These are phyloP conservation scores for Coleophora deauratella DNA, from an alignment of 2,888 invertebrate genomes.

Conservation along the genomic window DNA sequence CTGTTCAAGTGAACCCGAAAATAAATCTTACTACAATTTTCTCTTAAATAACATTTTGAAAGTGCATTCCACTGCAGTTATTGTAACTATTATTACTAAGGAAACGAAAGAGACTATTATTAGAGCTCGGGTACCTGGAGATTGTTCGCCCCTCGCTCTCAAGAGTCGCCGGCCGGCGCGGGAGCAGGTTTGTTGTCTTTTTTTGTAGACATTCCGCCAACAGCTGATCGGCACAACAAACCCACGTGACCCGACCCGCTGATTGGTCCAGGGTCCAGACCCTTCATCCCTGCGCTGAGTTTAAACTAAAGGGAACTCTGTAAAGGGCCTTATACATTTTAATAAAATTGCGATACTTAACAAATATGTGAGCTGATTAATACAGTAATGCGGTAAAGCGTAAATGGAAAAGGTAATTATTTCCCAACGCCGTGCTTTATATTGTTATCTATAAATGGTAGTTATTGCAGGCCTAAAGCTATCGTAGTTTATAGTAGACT, in stretches of 20 bases:
- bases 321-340: slow-evolving; percentile 2
- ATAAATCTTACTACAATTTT: no score
- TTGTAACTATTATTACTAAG: slow-evolving; percentile 17
- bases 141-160: slow-evolving; percentile 7
- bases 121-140: slow-evolving; percentile 36
- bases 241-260: slow-evolving; percentile 28
- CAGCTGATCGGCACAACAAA: slow-evolving; percentile 60
- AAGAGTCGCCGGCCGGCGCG: slow-evolving; percentile 10
- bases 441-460: no score
- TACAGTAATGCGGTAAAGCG: no score
- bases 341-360: not conserved
- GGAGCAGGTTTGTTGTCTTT: slow-evolving; percentile 42
- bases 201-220: slow-evolving; percentile 52
- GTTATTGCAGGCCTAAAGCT: no score
- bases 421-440: no score
- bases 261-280: slow-evolving; percentile 30
- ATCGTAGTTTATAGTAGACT: no score
- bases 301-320: slow-evolving; percentile 6
- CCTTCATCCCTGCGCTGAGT: slow-evolving; percentile 27
- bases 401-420: no score
- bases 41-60: not conserved
- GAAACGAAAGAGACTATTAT: not conserved
- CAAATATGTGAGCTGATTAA: not conserved
- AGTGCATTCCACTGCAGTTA: slow-evolving; percentile 8
- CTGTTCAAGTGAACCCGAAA: no score